Conservation (phyloP, 2,888 invertebrate species). For the Andrena haemorrhoa region DNA sequence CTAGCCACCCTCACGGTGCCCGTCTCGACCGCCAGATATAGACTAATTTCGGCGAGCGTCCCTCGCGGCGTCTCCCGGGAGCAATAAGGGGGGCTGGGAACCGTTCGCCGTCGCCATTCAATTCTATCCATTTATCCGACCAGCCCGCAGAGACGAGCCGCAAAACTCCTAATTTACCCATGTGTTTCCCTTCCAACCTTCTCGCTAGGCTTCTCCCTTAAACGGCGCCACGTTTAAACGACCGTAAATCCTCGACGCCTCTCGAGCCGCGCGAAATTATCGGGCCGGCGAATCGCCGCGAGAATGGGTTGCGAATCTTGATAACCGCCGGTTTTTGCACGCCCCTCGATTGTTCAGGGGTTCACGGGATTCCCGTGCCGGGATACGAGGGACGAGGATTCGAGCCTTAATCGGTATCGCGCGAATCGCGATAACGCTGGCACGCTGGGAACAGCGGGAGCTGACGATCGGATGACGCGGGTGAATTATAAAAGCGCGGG, state of each 20-base stretch:
- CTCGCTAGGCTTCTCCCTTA: constrained; percentile 26
- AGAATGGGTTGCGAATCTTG: constrained; percentile 9
- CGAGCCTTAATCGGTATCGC: constrained; percentile 4
- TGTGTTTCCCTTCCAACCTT: constrained; percentile 62
- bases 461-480: constrained; percentile 7
- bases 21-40: constrained; percentile 76
- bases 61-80: constrained; percentile 78
- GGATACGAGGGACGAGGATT: background rate
- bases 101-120: constrained; percentile 74
- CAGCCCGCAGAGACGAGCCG: constrained; percentile 65
- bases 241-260: constrained; percentile 67
- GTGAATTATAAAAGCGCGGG: background rate
- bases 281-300: constrained; percentile 12
- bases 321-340: constrained; percentile 16
- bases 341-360: constrained; percentile 10
- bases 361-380: constrained; percentile 2
- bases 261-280: constrained; percentile 23
- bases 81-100: constrained; percentile 76
- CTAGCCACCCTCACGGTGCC: constrained; percentile 14
- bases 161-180: constrained; percentile 80
- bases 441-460: constrained; percentile 1
- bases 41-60: constrained; percentile 81
- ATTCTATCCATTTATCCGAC: constrained; percentile 79
- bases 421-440: constrained; percentile 14
- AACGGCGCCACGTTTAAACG: constrained; percentile 66